A percentile compares a stretch with the other conserved stretches of the same genome.
These are phyloP conservation scores for Crotalus helleri DNA, from an alignment of 2,113 vertebrate genomes.

Conservation along the genomic window DNA sequence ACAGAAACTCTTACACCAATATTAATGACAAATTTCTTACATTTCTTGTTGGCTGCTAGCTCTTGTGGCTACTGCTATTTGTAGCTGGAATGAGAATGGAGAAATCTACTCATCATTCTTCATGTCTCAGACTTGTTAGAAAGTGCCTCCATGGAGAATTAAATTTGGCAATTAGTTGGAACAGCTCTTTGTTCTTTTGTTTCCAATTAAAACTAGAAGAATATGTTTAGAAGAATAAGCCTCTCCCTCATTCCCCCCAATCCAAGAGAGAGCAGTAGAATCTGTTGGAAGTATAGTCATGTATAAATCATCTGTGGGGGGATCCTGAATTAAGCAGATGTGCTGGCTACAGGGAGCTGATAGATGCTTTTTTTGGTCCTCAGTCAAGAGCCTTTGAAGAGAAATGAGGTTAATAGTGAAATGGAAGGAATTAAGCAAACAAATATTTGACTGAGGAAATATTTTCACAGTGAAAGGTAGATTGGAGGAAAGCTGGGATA, in stretches of 20 bases:
- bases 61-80: neutral
- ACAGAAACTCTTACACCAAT: conserved; percentile 3
- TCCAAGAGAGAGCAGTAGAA: neutral
- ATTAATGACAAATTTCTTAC: neutral
- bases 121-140: neutral
- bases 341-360: neutral
- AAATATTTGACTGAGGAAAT: conserved; percentile 20
- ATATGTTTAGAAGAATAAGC: neutral
- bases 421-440: conserved; percentile 20
- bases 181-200: neutral
- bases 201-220: neutral
- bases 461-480: neutral
- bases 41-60: neutral
- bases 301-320: neutral
- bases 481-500: neutral
- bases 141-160: neutral
- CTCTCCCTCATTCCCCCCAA: neutral
- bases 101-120: neutral
- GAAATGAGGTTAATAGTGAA: conserved; percentile 7
- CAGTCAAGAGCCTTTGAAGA: neutral
- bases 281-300: neutral
- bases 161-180: neutral
- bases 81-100: neutral
- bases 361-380: neutral
- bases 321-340: neutral